Percentiles rank a stretch among this genome's conserved stretches.
phyloP scores from a whole-genome alignment of 2,113 vertebrate genomes.

The Rhinopomastus cyanomelas region DNA sequence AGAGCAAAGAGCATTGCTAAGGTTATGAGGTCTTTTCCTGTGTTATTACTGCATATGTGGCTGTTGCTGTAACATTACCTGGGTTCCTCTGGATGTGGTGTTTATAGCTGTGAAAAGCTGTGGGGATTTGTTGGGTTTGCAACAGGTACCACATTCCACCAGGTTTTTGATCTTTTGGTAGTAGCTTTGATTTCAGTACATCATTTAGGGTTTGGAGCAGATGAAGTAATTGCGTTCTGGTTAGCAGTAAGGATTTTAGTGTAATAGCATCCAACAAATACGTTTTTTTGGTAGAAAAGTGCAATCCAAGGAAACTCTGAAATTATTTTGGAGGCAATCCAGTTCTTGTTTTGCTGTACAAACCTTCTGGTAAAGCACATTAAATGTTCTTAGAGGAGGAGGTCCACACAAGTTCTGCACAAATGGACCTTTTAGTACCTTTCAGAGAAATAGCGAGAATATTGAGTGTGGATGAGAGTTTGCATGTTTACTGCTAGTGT shows the following conservation, averaged over 20 bases:
- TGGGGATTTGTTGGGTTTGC: not conserved
- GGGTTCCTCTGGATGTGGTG: accelerated
- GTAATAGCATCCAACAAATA: not conserved
- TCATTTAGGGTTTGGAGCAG: not conserved
- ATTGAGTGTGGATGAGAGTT: not conserved
- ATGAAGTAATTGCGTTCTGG: not conserved
- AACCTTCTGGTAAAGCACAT: not conserved
- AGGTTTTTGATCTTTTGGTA: not conserved
- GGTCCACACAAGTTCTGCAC: not conserved
- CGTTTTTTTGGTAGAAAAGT: not conserved
- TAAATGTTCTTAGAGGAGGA: not conserved
- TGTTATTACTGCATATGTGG: not conserved
- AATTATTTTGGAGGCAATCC: not conserved
- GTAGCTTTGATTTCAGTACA: not conserved
- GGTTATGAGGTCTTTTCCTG: not conserved
- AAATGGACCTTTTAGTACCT: not conserved
- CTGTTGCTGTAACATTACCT: not conserved
- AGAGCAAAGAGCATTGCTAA: not conserved
- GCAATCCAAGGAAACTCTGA: not conserved
- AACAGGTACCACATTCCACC: not conserved
- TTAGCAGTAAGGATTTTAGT: not conserved
- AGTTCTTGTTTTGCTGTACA: not conserved
- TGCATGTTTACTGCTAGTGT: not conserved
- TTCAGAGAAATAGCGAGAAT: not conserved
- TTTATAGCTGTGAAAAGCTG: not conserved